Evolutionary conservation across 2,113 vertebrate species (phyloP).

Genomic region (Chaetodon auriga): DNA sequence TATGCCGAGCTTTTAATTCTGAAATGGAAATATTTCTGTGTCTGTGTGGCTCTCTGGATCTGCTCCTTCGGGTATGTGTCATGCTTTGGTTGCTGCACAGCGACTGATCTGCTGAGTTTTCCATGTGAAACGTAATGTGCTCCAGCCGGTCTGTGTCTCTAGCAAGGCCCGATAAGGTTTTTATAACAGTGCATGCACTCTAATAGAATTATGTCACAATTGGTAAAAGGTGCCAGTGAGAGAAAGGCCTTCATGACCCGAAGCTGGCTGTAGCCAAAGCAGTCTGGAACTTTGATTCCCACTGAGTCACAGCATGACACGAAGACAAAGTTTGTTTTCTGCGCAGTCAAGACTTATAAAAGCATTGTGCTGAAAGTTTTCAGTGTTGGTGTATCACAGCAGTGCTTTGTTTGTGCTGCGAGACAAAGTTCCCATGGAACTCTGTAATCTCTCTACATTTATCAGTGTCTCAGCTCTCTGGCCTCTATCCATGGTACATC

Average conservation of each 20-base stretch:
- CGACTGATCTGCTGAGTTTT: constrained; percentile 13
- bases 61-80: constrained; percentile 5
- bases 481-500: neutral
- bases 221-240: constrained; percentile 44
- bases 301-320: constrained; percentile 43
- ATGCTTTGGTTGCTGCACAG: constrained; percentile 13
- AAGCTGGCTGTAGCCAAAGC: constrained; percentile 2
- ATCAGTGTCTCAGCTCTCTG: constrained; percentile 7
- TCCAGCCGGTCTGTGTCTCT: constrained; percentile 29
- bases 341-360: constrained; percentile 23
- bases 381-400: constrained; percentile 20
- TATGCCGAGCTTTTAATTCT: constrained; percentile 11
- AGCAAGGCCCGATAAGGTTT: constrained; percentile 34
- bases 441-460: constrained; percentile 22
- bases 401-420: constrained; percentile 38
- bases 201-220: constrained; percentile 38
- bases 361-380: constrained; percentile 26
- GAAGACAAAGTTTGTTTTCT: constrained; percentile 27
- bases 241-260: constrained; percentile 35
- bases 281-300: constrained; percentile 24
- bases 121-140: constrained; percentile 19
- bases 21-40: constrained; percentile 34
- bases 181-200: constrained; percentile 3
- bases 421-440: constrained; percentile 42
- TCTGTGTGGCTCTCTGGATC: neutral